These are phyloP conservation scores for Daubentonia madagascariensis DNA, from an alignment of 2,113 vertebrate genomes.

Conservation along the genomic window DNA sequence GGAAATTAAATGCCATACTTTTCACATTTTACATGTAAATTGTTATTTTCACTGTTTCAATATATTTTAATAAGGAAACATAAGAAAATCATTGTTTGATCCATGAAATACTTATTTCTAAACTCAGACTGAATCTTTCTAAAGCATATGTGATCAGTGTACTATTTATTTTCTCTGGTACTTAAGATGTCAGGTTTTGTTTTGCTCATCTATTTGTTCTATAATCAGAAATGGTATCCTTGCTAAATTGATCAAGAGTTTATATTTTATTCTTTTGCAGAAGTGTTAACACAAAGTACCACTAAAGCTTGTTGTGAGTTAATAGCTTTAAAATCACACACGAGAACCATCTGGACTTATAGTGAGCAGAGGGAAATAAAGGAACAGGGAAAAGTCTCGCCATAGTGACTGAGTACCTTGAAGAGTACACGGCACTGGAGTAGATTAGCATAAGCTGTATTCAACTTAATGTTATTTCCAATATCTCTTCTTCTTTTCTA, in stretches of 20 bases:
- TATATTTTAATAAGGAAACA: not conserved
- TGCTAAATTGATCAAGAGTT: not conserved
- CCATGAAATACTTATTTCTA: not conserved
- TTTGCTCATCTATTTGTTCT: not conserved
- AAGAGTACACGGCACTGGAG: not conserved
- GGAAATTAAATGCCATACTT: not conserved
- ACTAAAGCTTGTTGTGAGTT: not conserved
- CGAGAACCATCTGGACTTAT: not conserved
- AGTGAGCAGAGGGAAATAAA: not conserved
- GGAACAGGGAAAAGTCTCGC: not conserved
- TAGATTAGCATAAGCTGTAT: not conserved
- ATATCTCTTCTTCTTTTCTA: not conserved
- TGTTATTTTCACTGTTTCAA: not conserved
- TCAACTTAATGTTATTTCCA: not conserved
- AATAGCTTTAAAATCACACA: not conserved
- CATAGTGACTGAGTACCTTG: not conserved
- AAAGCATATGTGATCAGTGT: not conserved
- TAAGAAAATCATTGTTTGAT: not conserved
- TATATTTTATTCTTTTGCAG: not conserved
- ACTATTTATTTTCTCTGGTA: not conserved
- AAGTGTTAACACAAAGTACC: not conserved
- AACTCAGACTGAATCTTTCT: not conserved
- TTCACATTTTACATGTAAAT: not conserved
- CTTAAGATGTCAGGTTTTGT: not conserved
- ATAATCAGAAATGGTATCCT: not conserved